These are phyloP conservation scores for Salvelinus namaycush DNA, from an alignment of 2,113 vertebrate genomes.

Conservation along the genomic window DNA sequence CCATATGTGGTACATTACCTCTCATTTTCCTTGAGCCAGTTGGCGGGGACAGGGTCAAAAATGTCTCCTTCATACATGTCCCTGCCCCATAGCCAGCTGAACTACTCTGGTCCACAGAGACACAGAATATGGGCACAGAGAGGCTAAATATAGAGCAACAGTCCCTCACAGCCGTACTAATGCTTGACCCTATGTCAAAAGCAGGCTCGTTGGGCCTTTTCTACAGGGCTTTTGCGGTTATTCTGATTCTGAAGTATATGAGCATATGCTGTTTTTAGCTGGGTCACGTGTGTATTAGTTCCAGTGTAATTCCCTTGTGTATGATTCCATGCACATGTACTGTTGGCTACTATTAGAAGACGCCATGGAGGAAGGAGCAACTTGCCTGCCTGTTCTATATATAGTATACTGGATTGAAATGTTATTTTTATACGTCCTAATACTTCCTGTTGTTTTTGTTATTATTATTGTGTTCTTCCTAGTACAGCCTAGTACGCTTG, in stretches of 20 bases:
- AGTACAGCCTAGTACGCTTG: not conserved
- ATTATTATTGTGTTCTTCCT: not conserved
- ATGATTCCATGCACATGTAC: slow-evolving; percentile 40
- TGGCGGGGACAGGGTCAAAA: slow-evolving; percentile 29
- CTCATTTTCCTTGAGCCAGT: slow-evolving; percentile 45
- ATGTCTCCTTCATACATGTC: slow-evolving; percentile 22
- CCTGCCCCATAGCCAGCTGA: slow-evolving; percentile 44
- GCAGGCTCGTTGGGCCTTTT: slow-evolving; percentile 29
- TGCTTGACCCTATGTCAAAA: slow-evolving; percentile 52
- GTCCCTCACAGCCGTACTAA: slow-evolving; percentile 44
- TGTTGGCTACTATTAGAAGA: slow-evolving; percentile 26
- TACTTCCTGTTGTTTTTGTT: not conserved
- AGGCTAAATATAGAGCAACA: slow-evolving; percentile 57
- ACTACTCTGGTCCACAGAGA: slow-evolving; percentile 47
- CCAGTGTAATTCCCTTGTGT: slow-evolving; percentile 38
- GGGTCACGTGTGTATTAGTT: slow-evolving; percentile 13
- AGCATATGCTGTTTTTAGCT: not conserved
- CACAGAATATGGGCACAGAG: slow-evolving; percentile 48
- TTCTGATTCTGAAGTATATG: slow-evolving; percentile 2
- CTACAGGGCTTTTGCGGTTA: slow-evolving; percentile 19
- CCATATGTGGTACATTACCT: slow-evolving; percentile 40
- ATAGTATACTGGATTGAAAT: slow-evolving; percentile 34
- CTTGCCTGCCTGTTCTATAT: slow-evolving; percentile 19
- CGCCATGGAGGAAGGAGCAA: slow-evolving; percentile 13
- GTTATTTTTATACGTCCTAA: slow-evolving; percentile 37